Base-by-base conservation (phyloP, 2,888 invertebrate genomes). In the Protodeltote pygarga region DNA sequence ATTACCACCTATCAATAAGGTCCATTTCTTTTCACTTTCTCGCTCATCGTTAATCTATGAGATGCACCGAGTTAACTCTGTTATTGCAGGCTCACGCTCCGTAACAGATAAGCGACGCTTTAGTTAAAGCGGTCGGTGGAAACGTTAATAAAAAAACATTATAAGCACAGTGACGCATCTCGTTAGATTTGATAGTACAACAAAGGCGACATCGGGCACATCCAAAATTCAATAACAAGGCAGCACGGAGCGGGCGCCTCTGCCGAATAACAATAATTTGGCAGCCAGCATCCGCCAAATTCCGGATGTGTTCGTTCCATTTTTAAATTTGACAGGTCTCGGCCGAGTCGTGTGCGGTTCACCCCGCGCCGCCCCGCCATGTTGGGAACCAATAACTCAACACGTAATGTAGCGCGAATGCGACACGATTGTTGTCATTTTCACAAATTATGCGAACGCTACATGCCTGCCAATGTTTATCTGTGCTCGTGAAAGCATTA, bases 271-370 rank as follows among this genome's bases (percentile, higher is more conserved):
- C 85, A 91, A 89, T 91, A 87, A 89, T 90, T 90, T 90, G 88
- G 88, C 86, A 86, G 79, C 81, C 79, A 83, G 79, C 83, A 84
- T 86, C 85, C 87, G 83, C 81, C 81, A 68, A 85, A 87, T 86
- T 86, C 87, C 83, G 84, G 84, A 87, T 85, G 86, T 84, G 85
- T 88, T 85, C 83, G 85, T 84, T 87, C 81, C 85, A 87, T 89
- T 91, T 91, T 92, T 89, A 89, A 91, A 91, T 88, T 89, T 90
- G 90, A 91, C 89, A 89, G 86, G 76, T 83, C 83, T 83, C 82
- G 77, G 73, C 71, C 73, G 74, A 65, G 37, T 52, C 69, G 55
- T 66, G 61, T 46, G 60, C 51, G 63, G 64, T 58, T 65, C 65
- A 47, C 63, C 33, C 52, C 19, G 37, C 54, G 49, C 52, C 19